These are phyloP conservation scores for Brassicogethes aeneus DNA, from an alignment of 2,888 invertebrate species.

Conservation along the genomic window DNA sequence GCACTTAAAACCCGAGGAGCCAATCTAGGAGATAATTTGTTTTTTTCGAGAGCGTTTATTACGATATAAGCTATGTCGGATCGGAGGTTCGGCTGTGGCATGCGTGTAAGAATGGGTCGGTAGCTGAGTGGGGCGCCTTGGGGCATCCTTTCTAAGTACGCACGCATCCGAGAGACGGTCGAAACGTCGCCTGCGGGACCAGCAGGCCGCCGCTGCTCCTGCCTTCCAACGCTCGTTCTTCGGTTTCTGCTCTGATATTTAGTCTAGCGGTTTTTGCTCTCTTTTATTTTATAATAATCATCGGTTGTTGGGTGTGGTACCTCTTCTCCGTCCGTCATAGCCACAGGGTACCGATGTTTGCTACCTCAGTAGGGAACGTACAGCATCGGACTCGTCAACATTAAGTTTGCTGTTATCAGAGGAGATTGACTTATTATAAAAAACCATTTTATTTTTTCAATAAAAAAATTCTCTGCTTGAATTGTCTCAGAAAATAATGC, in stretches of 20 bases:
- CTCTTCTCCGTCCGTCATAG: neutral
- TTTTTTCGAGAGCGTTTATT: neutral
- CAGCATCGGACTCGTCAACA: slow-evolving; percentile 13
- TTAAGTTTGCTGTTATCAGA: too few species aligned
- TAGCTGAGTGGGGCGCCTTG: slow-evolving; percentile 8
- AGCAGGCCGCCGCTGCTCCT: neutral
- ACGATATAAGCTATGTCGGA: slow-evolving; percentile 1
- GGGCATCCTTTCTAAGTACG: slow-evolving; percentile 3
- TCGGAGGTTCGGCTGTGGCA: too few species aligned
- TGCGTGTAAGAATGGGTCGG: slow-evolving; percentile 20
- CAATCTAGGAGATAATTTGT: neutral
- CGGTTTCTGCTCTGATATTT: neutral
- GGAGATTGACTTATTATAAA: too few species aligned
- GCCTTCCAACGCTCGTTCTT: neutral
- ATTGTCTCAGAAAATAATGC: too few species aligned
- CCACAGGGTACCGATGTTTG: slow-evolving; percentile 2
- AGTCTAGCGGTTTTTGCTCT: slow-evolving; percentile 21
- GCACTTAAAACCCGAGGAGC: neutral
- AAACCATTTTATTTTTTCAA: too few species aligned
- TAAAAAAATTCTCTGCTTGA: too few species aligned
- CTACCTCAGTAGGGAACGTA: slow-evolving; percentile 12
- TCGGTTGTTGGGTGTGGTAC: slow-evolving; percentile 20
- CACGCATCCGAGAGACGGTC: neutral
- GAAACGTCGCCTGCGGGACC: neutral
- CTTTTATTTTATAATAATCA: slow-evolving; percentile 21